phyloP scores from a whole-genome alignment of 2,113 vertebrate genomes.

The Mormyrus lacerda region DNA sequence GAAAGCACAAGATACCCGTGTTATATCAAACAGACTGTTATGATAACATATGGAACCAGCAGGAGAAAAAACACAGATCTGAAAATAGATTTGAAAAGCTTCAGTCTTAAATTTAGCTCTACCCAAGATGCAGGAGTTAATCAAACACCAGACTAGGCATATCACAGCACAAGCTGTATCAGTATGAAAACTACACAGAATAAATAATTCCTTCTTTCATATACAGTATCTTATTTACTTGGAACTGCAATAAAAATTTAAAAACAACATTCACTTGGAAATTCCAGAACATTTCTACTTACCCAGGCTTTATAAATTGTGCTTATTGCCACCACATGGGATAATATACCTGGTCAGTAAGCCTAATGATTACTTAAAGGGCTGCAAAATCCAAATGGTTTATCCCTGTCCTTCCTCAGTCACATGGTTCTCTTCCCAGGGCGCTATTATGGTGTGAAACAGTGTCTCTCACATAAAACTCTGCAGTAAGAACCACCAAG shows the following conservation, averaged over 20 bases:
- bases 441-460: constrained; percentile 4
- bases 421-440: neutral
- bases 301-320: constrained; percentile 2
- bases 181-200: neutral
- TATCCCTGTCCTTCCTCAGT: neutral
- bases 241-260: neutral
- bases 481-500: neutral
- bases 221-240: neutral
- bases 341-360: neutral
- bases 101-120: neutral
- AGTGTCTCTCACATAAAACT: constrained; percentile 17
- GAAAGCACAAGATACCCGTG: neutral
- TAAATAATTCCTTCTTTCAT: neutral
- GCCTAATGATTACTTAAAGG: neutral
- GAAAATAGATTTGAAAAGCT: neutral
- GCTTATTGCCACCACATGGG: neutral
- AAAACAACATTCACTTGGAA: neutral
- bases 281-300: neutral
- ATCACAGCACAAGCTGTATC: neutral
- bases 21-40: neutral
- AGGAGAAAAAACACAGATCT: neutral
- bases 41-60: neutral
- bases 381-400: neutral
- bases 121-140: neutral
- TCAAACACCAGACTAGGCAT: neutral